phyloP scores from a whole-genome alignment of 1,140 invertebrate genomes.

The Goniozus legneri region DNA sequence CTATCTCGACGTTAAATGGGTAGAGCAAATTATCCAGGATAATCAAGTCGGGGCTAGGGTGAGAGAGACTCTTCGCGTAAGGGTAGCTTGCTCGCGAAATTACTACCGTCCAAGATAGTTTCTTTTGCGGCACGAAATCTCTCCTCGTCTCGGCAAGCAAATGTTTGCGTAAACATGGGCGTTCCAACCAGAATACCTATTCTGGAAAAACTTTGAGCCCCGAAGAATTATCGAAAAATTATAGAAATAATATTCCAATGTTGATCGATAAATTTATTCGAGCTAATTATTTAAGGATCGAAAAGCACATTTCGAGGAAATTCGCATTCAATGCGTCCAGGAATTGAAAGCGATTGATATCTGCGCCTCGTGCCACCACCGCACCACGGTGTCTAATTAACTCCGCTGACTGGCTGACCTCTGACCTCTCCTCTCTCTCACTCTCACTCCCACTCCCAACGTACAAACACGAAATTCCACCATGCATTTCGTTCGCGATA shows the following conservation, averaged over 20 bases:
- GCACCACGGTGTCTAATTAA: slow-evolving; percentile 52
- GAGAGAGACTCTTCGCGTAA: too few relatives aligned
- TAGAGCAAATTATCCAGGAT: slow-evolving; percentile 35
- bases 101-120: slow-evolving; percentile 24
- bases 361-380: slow-evolving; percentile 31
- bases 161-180: slow-evolving; percentile 2
- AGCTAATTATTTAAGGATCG: too few relatives aligned
- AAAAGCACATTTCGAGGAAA: too few relatives aligned
- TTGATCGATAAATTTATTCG: too few relatives aligned
- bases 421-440: slow-evolving; percentile 23
- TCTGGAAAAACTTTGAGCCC: too few relatives aligned
- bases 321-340: too few relatives aligned
- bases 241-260: too few relatives aligned
- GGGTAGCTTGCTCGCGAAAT: too few relatives aligned
- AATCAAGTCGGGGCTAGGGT: slow-evolving; percentile 25
- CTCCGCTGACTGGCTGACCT: slow-evolving; percentile 55
- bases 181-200: too few relatives aligned
- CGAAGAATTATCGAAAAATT: too few relatives aligned
- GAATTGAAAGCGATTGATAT: slow-evolving; percentile 42
- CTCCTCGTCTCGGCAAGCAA: slow-evolving; percentile 13
- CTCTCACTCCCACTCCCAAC: not conserved
- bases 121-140: slow-evolving; percentile 21
- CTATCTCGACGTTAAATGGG: slow-evolving; percentile 25
- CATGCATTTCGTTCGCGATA: too few relatives aligned
- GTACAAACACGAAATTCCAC: slow-evolving; percentile 12